Evolutionary conservation across 2,888 invertebrate genomes (phyloP).

Genomic region (Hyposoter dolosus): DNA sequence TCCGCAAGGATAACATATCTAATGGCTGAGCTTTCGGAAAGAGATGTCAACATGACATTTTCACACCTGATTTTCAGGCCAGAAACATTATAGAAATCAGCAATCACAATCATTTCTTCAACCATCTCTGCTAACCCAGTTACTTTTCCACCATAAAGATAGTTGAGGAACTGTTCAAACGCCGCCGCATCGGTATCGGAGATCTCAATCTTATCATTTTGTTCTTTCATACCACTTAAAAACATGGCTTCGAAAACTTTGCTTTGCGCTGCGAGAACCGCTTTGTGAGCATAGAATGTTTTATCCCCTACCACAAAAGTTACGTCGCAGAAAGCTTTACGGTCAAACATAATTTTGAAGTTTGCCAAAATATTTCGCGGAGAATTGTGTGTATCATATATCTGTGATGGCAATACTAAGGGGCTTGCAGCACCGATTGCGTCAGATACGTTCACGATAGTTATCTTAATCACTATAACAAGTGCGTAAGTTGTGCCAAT

Average conservation of each 20-base stretch:
- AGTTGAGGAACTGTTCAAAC: not conserved
- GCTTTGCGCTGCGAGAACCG: not conserved
- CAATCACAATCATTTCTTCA: not conserved
- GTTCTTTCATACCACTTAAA: not conserved
- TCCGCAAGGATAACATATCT: not conserved
- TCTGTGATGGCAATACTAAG: too few species aligned
- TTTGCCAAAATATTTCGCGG: too few species aligned
- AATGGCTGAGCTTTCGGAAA: not conserved
- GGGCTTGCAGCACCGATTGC: too few species aligned
- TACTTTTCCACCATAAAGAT: not conserved
- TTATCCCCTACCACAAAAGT: not conserved
- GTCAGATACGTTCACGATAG: not conserved
- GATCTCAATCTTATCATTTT: not conserved
- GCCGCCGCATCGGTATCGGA: not conserved
- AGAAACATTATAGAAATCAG: not conserved
- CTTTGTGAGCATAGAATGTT: not conserved
- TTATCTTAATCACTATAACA: not conserved
- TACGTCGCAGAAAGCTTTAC: not conserved
- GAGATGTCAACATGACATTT: not conserved
- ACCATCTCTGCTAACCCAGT: not conserved
- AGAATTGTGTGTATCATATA: too few species aligned
- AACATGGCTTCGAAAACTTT: constrained; percentile 2
- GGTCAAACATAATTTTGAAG: too few species aligned
- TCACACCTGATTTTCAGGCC: not conserved
- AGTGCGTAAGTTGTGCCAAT: not conserved